These are phyloP conservation scores for Phoxinus phoxinus DNA, from an alignment of 2,113 vertebrate species.

Conservation along the genomic window DNA sequence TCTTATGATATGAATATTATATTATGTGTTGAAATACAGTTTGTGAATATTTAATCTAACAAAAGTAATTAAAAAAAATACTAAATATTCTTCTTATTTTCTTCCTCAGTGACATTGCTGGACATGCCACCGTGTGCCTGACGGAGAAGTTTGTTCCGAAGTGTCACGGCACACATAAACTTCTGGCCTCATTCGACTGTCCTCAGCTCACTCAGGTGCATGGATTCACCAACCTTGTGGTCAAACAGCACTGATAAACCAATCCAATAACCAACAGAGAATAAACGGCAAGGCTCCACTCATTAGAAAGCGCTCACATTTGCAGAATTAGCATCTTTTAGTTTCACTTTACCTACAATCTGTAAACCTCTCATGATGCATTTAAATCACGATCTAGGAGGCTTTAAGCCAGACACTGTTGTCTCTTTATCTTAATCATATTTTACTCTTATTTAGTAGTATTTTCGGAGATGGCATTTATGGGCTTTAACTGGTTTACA, in stretches of 20 bases:
- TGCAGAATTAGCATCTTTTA: neutral
- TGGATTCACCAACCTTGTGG: slow-evolving; percentile 75
- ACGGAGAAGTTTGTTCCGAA: slow-evolving; percentile 78
- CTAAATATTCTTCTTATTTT: neutral
- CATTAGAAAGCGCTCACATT: neutral
- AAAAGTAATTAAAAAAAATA: neutral
- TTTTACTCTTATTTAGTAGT: neutral
- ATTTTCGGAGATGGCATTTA: neutral
- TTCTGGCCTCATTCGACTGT: slow-evolving; percentile 83
- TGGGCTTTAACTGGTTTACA: neutral
- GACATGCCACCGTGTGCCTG: slow-evolving; percentile 49
- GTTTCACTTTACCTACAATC: neutral
- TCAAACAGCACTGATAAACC: slow-evolving; percentile 56
- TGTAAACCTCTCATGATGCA: neutral
- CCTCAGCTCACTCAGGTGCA: slow-evolving; percentile 86
- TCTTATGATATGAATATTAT: neutral
- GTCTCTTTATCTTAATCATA: neutral
- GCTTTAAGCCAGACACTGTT: neutral
- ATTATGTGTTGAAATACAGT: too few relatives aligned
- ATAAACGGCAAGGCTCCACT: neutral
- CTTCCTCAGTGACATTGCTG: slow-evolving; percentile 30
- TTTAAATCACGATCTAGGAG: neutral
- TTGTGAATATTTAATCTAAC: neutral
- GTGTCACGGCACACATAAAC: slow-evolving; percentile 78
- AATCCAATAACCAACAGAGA: neutral